Percentiles rank a stretch among this genome's conserved stretches.
phyloP scores from a whole-genome alignment of 2,888 invertebrate genomes.

The Brachypalpus laphriformis region DNA sequence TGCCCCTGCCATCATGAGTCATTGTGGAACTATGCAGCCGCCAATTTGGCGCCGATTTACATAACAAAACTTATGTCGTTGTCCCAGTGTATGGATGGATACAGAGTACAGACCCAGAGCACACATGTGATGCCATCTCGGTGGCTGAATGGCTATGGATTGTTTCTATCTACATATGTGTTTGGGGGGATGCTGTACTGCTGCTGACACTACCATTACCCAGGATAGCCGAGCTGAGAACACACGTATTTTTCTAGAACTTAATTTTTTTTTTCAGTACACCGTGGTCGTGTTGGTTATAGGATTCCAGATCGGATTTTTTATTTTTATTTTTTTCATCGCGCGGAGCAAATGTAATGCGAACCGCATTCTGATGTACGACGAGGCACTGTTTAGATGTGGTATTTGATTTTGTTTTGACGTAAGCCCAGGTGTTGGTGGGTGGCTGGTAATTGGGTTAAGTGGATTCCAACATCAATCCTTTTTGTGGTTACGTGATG shows the following conservation, averaged over 20 bases:
- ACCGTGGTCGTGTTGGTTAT: slow-evolving; percentile 28
- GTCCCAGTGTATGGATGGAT: not conserved
- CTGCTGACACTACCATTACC: not conserved
- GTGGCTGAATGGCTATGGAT: slow-evolving; percentile 11
- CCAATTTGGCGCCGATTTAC: slow-evolving; percentile 64
- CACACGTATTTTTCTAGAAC: slow-evolving; percentile 2
- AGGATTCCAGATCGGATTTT: slow-evolving; percentile 24
- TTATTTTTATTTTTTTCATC: slow-evolving; percentile 2
- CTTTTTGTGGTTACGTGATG: slow-evolving; percentile 45
- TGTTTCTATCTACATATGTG: slow-evolving; percentile 36
- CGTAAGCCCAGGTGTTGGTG: slow-evolving; percentile 8
- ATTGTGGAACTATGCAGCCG: slow-evolving; percentile 53
- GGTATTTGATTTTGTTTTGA: slow-evolving; percentile 47
- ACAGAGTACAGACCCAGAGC: not conserved
- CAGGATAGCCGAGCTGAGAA: slow-evolving; percentile 4
- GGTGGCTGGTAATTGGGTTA: slow-evolving; percentile 55
- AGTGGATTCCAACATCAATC: slow-evolving; percentile 50
- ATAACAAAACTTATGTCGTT: slow-evolving; percentile 46
- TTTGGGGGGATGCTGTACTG: slow-evolving; percentile 4
- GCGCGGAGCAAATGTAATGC: slow-evolving; percentile 4
- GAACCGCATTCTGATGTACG: slow-evolving; percentile 29
- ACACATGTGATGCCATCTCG: not conserved
- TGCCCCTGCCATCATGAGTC: slow-evolving; percentile 50
- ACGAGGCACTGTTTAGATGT: not conserved
- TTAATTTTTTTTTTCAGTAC: not conserved